Conservation (phyloP, 2,113 vertebrate species). For the Pteronura brasiliensis region DNA sequence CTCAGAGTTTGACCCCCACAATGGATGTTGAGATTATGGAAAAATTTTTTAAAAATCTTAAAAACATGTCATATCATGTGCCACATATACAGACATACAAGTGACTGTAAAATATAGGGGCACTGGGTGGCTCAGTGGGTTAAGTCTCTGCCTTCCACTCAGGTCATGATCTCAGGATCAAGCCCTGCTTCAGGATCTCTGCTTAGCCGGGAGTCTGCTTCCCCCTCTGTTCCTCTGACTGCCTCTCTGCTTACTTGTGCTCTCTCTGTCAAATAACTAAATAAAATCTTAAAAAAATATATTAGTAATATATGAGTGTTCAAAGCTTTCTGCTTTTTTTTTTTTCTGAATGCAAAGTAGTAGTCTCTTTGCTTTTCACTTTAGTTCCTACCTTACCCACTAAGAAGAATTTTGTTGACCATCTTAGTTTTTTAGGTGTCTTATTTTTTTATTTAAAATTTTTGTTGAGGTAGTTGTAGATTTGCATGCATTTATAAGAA, state of each 20-base stretch:
- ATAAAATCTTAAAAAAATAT: neutral
- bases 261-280: too few relatives aligned
- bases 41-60: neutral
- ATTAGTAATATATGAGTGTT: neutral
- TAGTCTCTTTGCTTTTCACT: neutral
- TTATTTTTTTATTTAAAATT: neutral
- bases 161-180: too few relatives aligned
- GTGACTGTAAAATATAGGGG: neutral
- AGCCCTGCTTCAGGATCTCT: too few relatives aligned
- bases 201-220: too few relatives aligned
- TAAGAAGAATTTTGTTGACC: neutral
- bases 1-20: neutral
- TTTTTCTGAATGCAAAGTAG: neutral
- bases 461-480: neutral
- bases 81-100: neutral
- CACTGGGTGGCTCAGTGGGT: too few relatives aligned
- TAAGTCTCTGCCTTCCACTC: too few relatives aligned
- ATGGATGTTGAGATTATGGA: neutral
- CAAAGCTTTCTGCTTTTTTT: neutral
- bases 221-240: too few relatives aligned
- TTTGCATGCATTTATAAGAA: neutral
- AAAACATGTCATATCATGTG: neutral
- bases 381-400: neutral
- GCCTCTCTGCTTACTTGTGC: too few relatives aligned
- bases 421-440: neutral